A percentile compares a stretch with the other conserved stretches of the same genome.
phyloP scores from a whole-genome alignment of 2,888 invertebrate genomes.

The Metacarcinus magister region DNA sequence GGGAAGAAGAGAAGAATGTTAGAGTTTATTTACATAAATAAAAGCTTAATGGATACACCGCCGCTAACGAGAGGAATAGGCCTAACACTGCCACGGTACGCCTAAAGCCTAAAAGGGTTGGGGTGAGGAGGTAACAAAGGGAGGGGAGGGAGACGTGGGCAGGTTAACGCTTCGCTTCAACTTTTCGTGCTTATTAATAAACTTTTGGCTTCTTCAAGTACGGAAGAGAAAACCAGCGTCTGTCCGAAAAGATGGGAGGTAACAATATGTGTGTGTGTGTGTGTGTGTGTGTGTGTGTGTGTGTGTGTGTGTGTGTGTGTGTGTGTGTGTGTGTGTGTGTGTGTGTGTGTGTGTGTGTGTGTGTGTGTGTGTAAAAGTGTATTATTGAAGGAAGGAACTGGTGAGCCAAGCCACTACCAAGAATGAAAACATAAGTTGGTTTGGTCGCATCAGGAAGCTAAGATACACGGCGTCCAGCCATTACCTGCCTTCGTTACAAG shows the following conservation, averaged over 20 bases:
- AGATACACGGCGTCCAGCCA: background rate
- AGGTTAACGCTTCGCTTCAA: background rate
- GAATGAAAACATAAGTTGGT: background rate
- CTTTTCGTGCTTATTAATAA: constrained; percentile 30
- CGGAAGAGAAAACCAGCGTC: background rate
- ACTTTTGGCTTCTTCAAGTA: background rate
- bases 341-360: constrained; percentile 63
- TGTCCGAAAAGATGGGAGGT: background rate
- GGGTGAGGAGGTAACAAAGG: background rate
- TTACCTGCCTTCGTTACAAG: background rate
- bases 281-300: constrained; percentile 64
- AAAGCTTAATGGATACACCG: background rate
- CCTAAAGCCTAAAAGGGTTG: background rate
- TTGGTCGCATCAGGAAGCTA: background rate
- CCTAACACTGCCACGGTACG: background rate
- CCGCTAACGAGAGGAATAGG: background rate
- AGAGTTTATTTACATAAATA: background rate
- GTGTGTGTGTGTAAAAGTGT: constrained; percentile 50
- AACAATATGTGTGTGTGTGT: constrained; percentile 59
- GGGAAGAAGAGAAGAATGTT: background rate
- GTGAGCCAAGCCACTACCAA: background rate
- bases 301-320: constrained; percentile 60
- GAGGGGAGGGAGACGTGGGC: background rate
- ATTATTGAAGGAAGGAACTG: background rate
- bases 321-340: constrained; percentile 65